Base-by-base conservation (phyloP, 2,113 vertebrate species). In the Scolopax mira region DNA sequence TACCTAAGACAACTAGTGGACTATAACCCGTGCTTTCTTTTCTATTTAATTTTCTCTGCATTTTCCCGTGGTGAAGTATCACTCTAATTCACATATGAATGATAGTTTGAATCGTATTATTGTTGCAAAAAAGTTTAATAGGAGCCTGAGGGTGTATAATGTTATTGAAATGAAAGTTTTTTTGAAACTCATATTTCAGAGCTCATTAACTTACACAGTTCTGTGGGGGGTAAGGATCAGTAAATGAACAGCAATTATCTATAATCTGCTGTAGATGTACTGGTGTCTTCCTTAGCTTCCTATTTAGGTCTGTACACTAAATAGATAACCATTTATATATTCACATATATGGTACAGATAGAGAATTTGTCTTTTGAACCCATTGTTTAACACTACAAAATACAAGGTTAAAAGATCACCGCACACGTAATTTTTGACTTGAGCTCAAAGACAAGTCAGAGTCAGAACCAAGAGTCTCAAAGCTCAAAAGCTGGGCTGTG, bases 121-220 rank as follows among this genome's bases (percentile, higher is more conserved):
- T 93, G 96, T 92, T 94, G 88, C 86, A 96, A 96, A 96, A 95
- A 95, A 95, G 96, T 96, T 97, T 94, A 94, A 94, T 91, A 90
- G 77, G 62, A 77, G 90, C 95, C 88, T 0, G 80, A 96, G 96
- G 96, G 83, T 79, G 62, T 66, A 62, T 89, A 87, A 90, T 87
- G 88, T 81, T 96, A 96, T 62, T 94, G 92, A 94, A 97, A 96
- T 89, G 77, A 87, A 96, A 90, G 85, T 85, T 96, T 96, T 96
- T 96, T 94, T 95, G 83, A 85, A 96, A 95, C 92, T 95, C 92
- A 51, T 97, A 96, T 96, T 96, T 96, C 92, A 96, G 92, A 93
- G 83, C 93, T 96, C 96, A 96, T 96, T 97, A 96, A 92, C 90
- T 96, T 92, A 89, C 90, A 90, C 46, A 87, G 73, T 93, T 90